Percentiles rank a stretch among this genome's conserved stretches.
phyloP scores from a whole-genome alignment of 2,888 invertebrate species.

The Mythimna ferrago region DNA sequence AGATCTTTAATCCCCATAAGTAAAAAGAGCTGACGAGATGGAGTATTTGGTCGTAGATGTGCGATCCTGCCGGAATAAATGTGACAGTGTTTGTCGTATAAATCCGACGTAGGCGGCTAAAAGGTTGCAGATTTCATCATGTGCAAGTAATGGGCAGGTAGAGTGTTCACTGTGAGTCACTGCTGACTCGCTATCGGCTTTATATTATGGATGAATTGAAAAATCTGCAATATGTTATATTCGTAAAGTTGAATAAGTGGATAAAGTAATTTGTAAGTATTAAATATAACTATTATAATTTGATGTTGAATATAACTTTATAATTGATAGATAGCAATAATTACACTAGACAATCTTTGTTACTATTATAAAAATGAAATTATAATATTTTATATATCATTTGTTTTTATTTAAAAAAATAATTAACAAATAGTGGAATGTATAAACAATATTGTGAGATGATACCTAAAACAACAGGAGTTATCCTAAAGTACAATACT shows the following conservation, averaged over 20 bases:
- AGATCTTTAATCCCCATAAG: too few species aligned
- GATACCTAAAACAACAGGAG: constrained; percentile 8
- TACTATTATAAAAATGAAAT: constrained; percentile 43
- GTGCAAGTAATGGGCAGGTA: not conserved
- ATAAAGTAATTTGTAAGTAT: constrained; percentile 13
- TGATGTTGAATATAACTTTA: constrained; percentile 25
- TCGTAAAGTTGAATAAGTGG: constrained; percentile 13
- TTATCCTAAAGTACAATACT: not conserved
- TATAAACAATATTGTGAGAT: constrained; percentile 27
- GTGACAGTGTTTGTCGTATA: too few species aligned
- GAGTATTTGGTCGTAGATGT: too few species aligned
- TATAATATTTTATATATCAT: constrained; percentile 17
- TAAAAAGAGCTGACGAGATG: too few species aligned
- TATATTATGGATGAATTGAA: too few species aligned
- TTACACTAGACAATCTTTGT: constrained; percentile 21
- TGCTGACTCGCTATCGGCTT: too few species aligned
- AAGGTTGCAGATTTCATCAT: too few species aligned
- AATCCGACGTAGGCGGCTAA: too few species aligned
- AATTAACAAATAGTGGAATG: constrained; percentile 53
- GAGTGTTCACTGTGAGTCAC: not conserved
- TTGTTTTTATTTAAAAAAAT: constrained; percentile 54
- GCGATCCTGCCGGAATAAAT: too few species aligned
- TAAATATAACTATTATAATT: constrained; percentile 15
- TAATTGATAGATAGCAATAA: constrained; percentile 41
- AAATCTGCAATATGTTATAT: constrained; percentile 11